Base-by-base conservation (phyloP, 2,797 vertebrate species). In the Parauchenoglanis punctatus region DNA sequence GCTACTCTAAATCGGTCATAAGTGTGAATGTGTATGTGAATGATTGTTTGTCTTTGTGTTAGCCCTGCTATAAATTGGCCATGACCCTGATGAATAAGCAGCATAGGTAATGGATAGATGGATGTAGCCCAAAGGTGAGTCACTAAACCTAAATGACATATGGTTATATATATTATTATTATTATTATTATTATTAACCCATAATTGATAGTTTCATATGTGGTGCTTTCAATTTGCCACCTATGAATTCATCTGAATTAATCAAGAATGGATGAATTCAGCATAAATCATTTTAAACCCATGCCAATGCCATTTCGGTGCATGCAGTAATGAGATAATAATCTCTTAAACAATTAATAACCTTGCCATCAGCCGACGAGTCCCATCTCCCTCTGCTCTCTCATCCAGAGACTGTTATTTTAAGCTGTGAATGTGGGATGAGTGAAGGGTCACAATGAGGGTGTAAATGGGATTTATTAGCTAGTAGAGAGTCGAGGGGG, bases 271-370 rank as follows among this genome's bases (percentile, higher is more conserved):
- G 92, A 92, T 93, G 94, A 95, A 94, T 91, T 93, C 91, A 90
- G 89, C 93, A 95, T 95, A 94, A 95, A 95, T 96, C 94, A 95
- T 88, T 80, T 91, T 87, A 94, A 93, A 93, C 93, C 92, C 88
- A 90, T 92, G 95, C 93, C 90, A 87, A 93, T 93, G 93, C 93
- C 90, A 94, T 93, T 94, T 89, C 92, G 94, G 92, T 93, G 91
- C 93, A 89, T 91, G 93, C 94, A 93, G 92, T 95, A 96, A 96
- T 95, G 93, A 94, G 94, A 96, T 94, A 95, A 95, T 96, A 94
- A 95, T 96, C 94, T 94, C 92, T 93, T 92, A 92, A 93, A 95
- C 95, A 96, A 96, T 96, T 95, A 96, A 95, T 94, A 95, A 95
- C 92, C 92, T 91, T 89, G 73, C 92, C 92, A 92, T 91, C 88